Evolutionary conservation across 2,888 invertebrate genomes (phyloP), one percentile per base, ranked within the genome.

Genomic region (Aplocera efformata): DNA sequence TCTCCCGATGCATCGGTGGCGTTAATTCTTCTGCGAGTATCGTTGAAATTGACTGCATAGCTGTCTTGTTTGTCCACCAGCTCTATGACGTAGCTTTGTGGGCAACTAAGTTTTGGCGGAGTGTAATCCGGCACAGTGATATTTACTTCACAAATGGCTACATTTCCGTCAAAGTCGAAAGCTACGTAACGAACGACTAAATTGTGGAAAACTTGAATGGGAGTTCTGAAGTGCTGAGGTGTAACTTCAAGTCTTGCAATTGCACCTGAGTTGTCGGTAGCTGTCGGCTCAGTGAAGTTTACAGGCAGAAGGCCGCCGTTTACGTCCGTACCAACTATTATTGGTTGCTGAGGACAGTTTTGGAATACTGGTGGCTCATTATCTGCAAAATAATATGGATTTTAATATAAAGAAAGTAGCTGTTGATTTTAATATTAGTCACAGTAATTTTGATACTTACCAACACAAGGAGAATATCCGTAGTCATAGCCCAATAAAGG

Each of bases 351-450:
- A 3, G 98, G 98, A 61, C 98, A 98, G 68, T 98, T 98, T 79
- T 96, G 95, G 92, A 98, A 98, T 6, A 96, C 94, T 13, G 98
- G 98, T 2, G 98, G 98, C 67, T 98, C 98, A 63, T 97, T 97
- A 76, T 98, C 96, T 92, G 72, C 30, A 88, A 84, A 33, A 56
- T 37, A 33, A 25, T 10, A 13, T 23, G n/a, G 10, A 41, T 9
- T 31, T 23, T 32, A 0, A 9, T 3, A 33, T 3, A 11, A 32
- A 4, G 30, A 8, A 10, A 30, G 25, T 20, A 21, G 9, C 1
- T 20, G 6, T 20, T 20, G 10, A 21, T 6, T 10, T 10, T 23
- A 31, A 10, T 10, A 22, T 7, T 22, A 23, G 8, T n/a, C 9
- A 29, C 98, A 63, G 97, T 97, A 76, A 98, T 96, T 92, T 72